Conservation (phyloP, 1,140 invertebrate species). For the Listronotus bonariensis region DNA sequence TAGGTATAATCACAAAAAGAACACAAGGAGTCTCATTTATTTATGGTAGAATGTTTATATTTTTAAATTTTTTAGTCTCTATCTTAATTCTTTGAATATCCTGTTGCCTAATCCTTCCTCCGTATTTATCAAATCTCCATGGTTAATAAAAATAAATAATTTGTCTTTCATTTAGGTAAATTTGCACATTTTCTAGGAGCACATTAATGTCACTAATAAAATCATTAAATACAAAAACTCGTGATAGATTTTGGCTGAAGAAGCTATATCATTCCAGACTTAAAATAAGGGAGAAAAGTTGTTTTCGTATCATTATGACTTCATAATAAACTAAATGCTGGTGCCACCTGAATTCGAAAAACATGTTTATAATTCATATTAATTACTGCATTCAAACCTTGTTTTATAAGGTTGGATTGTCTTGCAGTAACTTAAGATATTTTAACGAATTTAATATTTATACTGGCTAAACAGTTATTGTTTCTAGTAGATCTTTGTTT, state of each 20-base stretch:
- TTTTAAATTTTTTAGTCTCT: too few relatives aligned
- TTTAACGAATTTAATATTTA: background rate
- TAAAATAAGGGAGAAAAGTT: slow-evolving; percentile 6
- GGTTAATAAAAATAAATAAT: slow-evolving; percentile 19
- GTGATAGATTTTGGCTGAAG: background rate
- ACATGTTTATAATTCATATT: background rate
- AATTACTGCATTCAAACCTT: background rate
- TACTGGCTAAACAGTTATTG: background rate
- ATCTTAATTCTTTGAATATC: too few relatives aligned
- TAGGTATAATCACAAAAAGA: too few relatives aligned
- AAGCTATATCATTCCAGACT: slow-evolving; percentile 21
- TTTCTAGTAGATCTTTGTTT: background rate
- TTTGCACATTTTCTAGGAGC: slow-evolving; percentile 3
- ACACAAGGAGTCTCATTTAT: too few relatives aligned
- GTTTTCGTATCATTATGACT: slow-evolving; percentile 10
- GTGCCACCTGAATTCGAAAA: slow-evolving; percentile 4
- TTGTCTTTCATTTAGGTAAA: slow-evolving; percentile 13
- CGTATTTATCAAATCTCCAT: slow-evolving; percentile 17
- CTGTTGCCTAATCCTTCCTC: background rate
- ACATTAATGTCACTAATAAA: slow-evolving; percentile 5
- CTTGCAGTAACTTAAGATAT: background rate
- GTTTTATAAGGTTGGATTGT: background rate
- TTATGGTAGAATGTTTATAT: too few relatives aligned
- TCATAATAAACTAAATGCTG: slow-evolving; percentile 15
- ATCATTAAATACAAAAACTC: slow-evolving; percentile 13